Evolutionary conservation across 2,113 vertebrate genomes (phyloP), one percentile per base, ranked within the genome.

Genomic region (Prietella phreatophila): DNA sequence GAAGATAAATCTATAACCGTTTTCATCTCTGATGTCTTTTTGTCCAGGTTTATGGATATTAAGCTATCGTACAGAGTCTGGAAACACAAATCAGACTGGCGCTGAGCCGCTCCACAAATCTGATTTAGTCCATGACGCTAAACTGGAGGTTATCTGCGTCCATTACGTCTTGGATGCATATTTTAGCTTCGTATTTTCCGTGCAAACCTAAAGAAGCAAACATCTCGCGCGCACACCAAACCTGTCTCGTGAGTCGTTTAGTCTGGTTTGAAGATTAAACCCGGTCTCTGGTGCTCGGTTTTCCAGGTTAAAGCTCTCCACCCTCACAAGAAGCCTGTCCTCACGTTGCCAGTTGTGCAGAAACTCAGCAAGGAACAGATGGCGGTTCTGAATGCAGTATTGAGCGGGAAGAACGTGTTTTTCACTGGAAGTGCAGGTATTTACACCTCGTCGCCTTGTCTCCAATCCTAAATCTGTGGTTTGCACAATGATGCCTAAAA

Each of bases 401-500:
- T 97, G 33, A 95, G 96, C 10, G 97, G 98, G 17, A 98, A 95
- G 93, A 99, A 96, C 39, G 85, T 99, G 86, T 99, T 99, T 96
- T 99, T 99, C 90, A 99, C 98, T 0, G 98, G 98, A 85, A 99
- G 97, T 47, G 98, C 98, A 88, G 98, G 98, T 98, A 69, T 27
- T 55, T 61, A 47, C 20, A 30, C 20, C 13, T 13, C 19, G 25
- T 33, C 39, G 33, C n/a, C 47, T n/a, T 1, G 0, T 27, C 79
- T 56, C 2, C 30, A 60, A n/a, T n/a, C 27, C 10, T 25, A 56
- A 3, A 19, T 53, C 19, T 82, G 25, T 60, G 6, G 6, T 30
- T 22, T 61, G 33, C 22, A 1, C 39, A 14, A 8, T 22, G 36
- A 15, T 5, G 36, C 5, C 4, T 33, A 69, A 69, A 69, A 65